Evolutionary conservation across 2,113 vertebrate genomes (phyloP).

Genomic region (Bostrychus sinensis): DNA sequence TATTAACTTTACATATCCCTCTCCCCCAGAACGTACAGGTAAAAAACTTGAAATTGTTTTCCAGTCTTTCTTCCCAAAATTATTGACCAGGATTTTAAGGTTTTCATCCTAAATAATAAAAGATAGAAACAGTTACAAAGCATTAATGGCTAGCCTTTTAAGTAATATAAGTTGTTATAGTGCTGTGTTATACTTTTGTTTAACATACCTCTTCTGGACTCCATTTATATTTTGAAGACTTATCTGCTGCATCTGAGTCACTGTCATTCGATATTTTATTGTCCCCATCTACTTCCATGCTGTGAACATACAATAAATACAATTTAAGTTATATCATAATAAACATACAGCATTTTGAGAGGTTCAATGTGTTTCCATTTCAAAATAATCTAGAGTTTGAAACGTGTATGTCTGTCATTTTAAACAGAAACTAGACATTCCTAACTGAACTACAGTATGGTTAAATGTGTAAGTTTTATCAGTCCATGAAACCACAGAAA

Average conservation of each 20-base stretch:
- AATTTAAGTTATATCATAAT: too few species aligned
- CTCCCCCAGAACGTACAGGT: constrained; percentile 79
- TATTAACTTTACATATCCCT: background rate
- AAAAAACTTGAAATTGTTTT: constrained; percentile 88
- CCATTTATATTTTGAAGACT: constrained; percentile 85
- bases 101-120: constrained; percentile 84
- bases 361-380: too few species aligned
- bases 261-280: constrained; percentile 77
- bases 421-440: too few species aligned
- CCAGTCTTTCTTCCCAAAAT: constrained; percentile 89
- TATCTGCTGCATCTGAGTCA: constrained; percentile 80
- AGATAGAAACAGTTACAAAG: background rate
- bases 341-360: too few species aligned
- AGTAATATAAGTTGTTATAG: background rate
- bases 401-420: background rate
- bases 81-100: constrained; percentile 86
- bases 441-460: background rate
- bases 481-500: background rate
- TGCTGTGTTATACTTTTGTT: background rate
- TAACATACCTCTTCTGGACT: constrained; percentile 85
- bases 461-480: background rate
- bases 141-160: too few species aligned
- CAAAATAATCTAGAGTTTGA: too few species aligned
- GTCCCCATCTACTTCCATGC: constrained; percentile 78
- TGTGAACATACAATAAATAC: constrained; percentile 30